phyloP scores from a whole-genome alignment of 2,797 vertebrate species.

The Nyctibius grandis region DNA sequence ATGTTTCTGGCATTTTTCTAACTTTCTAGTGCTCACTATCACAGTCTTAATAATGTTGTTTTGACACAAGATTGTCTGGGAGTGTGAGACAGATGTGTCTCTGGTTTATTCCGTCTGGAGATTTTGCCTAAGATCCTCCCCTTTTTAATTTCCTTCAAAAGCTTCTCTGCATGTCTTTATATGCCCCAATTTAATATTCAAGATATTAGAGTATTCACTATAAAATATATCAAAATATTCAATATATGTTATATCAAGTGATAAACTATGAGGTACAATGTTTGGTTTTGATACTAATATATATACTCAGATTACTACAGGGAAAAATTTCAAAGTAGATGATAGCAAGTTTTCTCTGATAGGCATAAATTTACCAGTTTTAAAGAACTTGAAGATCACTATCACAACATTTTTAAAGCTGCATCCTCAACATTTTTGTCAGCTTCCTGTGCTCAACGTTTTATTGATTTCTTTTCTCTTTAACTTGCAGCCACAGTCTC shows the following conservation, averaged over 20 bases:
- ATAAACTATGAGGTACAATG: background rate
- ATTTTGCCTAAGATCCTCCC: background rate
- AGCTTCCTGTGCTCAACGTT: background rate
- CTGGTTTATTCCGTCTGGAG: background rate
- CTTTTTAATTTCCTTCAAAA: background rate
- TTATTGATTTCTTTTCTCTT: background rate
- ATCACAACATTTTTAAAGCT: background rate
- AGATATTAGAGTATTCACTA: background rate
- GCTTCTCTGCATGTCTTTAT: background rate
- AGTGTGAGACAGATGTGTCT: background rate
- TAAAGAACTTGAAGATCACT: background rate
- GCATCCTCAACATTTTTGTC: background rate
- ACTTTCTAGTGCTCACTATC: background rate
- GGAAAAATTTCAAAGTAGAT: background rate
- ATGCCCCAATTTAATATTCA: background rate
- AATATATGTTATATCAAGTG: background rate
- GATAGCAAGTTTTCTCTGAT: background rate
- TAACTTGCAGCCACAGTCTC: background rate
- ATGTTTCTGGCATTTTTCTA: background rate
- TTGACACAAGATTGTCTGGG: accelerated
- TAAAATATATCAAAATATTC: background rate
- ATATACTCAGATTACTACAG: background rate
- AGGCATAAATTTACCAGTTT: background rate
- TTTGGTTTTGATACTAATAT: background rate
- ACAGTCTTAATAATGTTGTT: background rate